Percentiles rank a stretch among this genome's conserved stretches.
Evolutionary conservation across 2,113 vertebrate genomes (phyloP).

Genomic region (Hyperoodon ampullatus): DNA sequence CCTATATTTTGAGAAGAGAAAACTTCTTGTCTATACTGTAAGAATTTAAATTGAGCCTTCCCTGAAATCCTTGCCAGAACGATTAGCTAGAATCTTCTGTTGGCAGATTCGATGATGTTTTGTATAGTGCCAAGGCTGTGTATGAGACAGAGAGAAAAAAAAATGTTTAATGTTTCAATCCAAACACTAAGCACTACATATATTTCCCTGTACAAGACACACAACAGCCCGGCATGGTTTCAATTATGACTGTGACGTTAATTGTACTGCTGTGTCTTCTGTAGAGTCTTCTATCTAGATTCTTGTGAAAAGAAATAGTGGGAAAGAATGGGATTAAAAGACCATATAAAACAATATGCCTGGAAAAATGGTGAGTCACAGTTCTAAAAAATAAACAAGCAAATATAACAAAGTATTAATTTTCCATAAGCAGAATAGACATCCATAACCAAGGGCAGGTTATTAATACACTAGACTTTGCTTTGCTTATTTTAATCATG

Average conservation of each 20-base stretch:
- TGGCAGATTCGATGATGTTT: constrained; percentile 38
- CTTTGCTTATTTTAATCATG: constrained; percentile 86
- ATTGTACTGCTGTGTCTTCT: constrained; percentile 79
- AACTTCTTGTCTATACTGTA: constrained; percentile 68
- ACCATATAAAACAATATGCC: constrained; percentile 76
- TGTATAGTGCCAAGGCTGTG: constrained; percentile 70
- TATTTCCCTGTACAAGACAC: constrained; percentile 80
- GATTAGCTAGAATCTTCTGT: constrained; percentile 61
- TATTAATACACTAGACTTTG: constrained; percentile 83
- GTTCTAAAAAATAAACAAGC: constrained; percentile 84
- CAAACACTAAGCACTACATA: constrained; percentile 70
- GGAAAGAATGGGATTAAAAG: constrained; percentile 81
- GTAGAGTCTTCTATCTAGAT: constrained; percentile 79
- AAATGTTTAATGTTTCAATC: constrained; percentile 67
- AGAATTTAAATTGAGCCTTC: constrained; percentile 72
- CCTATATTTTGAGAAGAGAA: constrained; percentile 67
- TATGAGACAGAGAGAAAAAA: constrained; percentile 6
- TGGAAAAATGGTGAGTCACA: constrained; percentile 83
- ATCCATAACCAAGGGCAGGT: constrained; percentile 81
- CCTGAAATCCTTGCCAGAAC: constrained; percentile 76
- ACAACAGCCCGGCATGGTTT: constrained; percentile 81
- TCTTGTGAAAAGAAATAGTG: constrained; percentile 83
- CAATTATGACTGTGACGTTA: constrained; percentile 80
- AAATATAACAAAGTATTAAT: constrained; percentile 84
- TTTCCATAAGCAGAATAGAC: constrained; percentile 83